phyloP scores from a whole-genome alignment of 2,797 vertebrate genomes.

The Columba guinea region DNA sequence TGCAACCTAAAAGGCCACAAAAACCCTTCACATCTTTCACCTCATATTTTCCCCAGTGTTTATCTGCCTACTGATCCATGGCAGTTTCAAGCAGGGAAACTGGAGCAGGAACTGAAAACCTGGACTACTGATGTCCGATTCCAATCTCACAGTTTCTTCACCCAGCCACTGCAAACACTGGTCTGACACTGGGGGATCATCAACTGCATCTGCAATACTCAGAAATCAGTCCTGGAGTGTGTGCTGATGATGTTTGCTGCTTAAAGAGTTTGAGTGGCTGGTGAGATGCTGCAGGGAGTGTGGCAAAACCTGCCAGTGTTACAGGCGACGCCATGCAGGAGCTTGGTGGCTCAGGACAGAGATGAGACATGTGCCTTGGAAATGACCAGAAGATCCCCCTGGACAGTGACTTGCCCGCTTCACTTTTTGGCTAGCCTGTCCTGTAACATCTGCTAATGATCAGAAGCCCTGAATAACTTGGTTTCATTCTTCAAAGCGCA shows the following conservation, averaged over 20 bases:
- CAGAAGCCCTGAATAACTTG: neutral
- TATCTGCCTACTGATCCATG: neutral
- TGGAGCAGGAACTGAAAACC: neutral
- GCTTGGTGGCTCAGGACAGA: neutral
- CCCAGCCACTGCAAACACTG: neutral
- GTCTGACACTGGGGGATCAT: neutral
- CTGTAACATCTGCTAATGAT: neutral
- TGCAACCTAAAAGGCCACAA: neutral
- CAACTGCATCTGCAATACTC: neutral
- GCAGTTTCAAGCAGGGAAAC: neutral
- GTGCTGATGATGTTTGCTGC: neutral
- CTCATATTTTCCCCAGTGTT: neutral
- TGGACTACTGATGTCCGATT: neutral
- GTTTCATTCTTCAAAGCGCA: neutral
- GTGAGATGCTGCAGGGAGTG: neutral
- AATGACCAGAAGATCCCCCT: neutral
- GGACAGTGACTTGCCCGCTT: neutral
- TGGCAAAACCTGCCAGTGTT: neutral
- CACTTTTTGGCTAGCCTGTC: neutral
- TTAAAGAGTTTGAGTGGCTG: neutral
- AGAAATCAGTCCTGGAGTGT: neutral
- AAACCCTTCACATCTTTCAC: neutral
- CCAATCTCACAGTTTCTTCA: neutral
- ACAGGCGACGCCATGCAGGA: neutral
- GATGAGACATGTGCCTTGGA: neutral